Percentiles rank a stretch among this genome's conserved stretches.
These are phyloP conservation scores for Lycocerus yunnanus DNA, from an alignment of 2,888 invertebrate genomes.

Conservation along the genomic window DNA sequence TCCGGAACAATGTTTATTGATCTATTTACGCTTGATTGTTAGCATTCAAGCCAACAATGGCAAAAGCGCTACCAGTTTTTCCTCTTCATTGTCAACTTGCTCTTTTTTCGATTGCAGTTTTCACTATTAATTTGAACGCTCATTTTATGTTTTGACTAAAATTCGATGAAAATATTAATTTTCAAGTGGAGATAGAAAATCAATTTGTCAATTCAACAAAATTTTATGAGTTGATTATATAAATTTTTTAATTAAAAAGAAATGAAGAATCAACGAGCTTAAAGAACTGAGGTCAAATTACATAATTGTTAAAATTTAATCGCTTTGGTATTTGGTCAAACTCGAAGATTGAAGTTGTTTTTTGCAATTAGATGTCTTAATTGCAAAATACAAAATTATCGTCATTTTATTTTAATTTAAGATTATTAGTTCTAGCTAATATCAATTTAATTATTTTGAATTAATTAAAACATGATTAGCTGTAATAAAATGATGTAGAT, in stretches of 20 bases:
- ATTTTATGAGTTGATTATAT: too few species aligned
- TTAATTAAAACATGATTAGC: not conserved
- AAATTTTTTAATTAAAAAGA: not conserved
- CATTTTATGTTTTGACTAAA: not conserved
- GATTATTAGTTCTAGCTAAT: not conserved
- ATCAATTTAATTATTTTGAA: not conserved
- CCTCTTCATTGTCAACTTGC: not conserved
- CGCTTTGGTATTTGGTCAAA: not conserved
- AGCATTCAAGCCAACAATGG: not conserved
- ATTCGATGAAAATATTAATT: too few species aligned
- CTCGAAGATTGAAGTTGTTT: not conserved
- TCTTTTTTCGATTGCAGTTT: not conserved
- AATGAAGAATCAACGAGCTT: not conserved
- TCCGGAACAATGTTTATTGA: conserved; percentile 3
- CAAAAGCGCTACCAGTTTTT: not conserved
- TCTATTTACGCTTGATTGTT: not conserved
- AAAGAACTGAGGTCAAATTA: not conserved
- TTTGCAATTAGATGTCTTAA: not conserved
- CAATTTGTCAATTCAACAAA: too few species aligned
- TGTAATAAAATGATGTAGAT: not conserved
- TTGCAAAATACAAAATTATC: not conserved
- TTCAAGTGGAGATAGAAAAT: too few species aligned
- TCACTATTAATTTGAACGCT: not conserved
- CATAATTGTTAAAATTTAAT: not conserved
- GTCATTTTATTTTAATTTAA: not conserved